Base-by-base conservation (phyloP, 2,888 invertebrate species). In the Pardosa pseudoannulata region DNA sequence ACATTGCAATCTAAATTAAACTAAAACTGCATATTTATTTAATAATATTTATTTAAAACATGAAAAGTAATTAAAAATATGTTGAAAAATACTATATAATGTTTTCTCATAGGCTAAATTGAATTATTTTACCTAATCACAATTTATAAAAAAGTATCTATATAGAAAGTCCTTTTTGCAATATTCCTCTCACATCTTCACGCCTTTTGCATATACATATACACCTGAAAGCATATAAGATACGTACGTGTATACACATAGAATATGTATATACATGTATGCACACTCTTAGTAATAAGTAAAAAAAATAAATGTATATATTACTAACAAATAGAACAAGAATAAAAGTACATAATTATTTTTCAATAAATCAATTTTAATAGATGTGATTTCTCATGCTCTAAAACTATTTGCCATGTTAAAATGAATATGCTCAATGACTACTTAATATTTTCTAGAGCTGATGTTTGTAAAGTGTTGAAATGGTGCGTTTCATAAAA, bases 361-460 rank as follows among this genome's bases (percentile, higher is more conserved):
- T 56, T 56, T 56, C 1, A 56, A 23, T 16, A 56, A 23, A 56
- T 36, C 36, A 56, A 23, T 16, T 56, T 56, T 56, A 2, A 56
- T 56, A 56, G 5, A 23, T 56, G 23, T n/a, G n/a, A n/a, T 56
- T 56, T 16, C 16, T 56, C 1, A 56, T 9, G 56, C 23, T 9
- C 16, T 23, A 23, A 56, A 23, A 56, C 1, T 56, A 23, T 56
- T 56, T 56, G 19, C 56, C 23, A 23, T 56, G 23, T 56, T 56
- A 70, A 75, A 62, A 70, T 68, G 56, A 31, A 81, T 75, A 39
- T 75, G 81, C 81, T 81, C 81, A 81, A 74, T 75, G 75, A 75
- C 70, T 81, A 81, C 81, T 75, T 81, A 81, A 81, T 41, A 75
- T 81, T 81, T 32, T 74, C 31, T 74, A 75, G 62, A 41, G 62